Base-by-base conservation (phyloP, 2,797 vertebrate genomes). In the Poeciliopsis presidionis region DNA sequence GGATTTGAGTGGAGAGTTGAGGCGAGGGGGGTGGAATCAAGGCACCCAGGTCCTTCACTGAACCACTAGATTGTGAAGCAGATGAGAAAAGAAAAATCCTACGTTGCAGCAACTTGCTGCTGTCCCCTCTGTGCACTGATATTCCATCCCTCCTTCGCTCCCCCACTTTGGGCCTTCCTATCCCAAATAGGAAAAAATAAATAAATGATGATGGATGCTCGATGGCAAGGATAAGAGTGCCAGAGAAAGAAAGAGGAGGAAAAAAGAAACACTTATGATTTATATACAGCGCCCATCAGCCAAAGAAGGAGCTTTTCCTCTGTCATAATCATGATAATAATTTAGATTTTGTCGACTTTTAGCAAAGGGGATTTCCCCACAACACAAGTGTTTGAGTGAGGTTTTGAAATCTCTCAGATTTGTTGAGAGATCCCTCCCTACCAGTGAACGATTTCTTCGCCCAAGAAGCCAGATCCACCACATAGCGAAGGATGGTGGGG, bases 221-320 rank as follows among this genome's bases (percentile, higher is more conserved):
- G 93, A 96, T 95, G 90, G 91, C 84, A 80, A 82, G 79, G 94
- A 96, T 95, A 95, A 93, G 89, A 87, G 88, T 86, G 81, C 87
- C 85, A 88, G 86, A 89, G 87, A 91, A 79, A 89, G 83, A 77
- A 87, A 88, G 86, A 89, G 71, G 87, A 88, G 80, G 86, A 82
- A 79, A 71, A 85, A 84, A 79, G 65, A 80, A 86, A 79, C 85
- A 83, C 76, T 85, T 90, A 88, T 94, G 89, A 94, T 94, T 95
- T 94, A 95, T 93, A 91, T 77, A 93, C 90, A 84, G 80, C 70
- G 80, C 84, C 85, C 84, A 77, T 90, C 77, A 89, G 85, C 79
- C 69, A 6, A 78, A 84, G 84, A 83, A 85, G 89, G 86, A 83
- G 82, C 79, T 84, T 88, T 81, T 84, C 84, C 45, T 81, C 89